Conservation (phyloP, 2,888 invertebrate genomes). For the Drosophila rubida region DNA sequence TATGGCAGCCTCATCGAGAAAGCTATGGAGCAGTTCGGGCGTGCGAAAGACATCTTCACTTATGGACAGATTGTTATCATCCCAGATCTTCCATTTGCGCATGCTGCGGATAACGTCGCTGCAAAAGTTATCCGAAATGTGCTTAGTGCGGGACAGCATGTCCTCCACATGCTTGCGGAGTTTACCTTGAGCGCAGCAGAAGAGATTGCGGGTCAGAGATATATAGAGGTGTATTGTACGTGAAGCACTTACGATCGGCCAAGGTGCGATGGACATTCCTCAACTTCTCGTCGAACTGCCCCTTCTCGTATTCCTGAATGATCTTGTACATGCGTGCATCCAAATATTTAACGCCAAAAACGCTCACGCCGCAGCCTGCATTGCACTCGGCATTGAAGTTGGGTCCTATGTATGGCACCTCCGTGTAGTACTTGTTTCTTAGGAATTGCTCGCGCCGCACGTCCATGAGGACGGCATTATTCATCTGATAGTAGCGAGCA, state of each 20-base stretch:
- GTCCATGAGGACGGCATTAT: neutral
- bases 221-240: too few species aligned
- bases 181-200: constrained; percentile 31
- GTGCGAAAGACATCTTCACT: constrained; percentile 45
- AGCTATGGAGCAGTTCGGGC: constrained; percentile 59
- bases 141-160: neutral
- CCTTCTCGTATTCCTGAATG: constrained; percentile 56
- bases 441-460: constrained; percentile 34
- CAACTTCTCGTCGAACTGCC: neutral
- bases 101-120: constrained; percentile 74
- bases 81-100: constrained; percentile 75
- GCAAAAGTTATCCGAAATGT: constrained; percentile 48
- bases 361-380: constrained; percentile 16
- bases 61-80: constrained; percentile 39
- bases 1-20: constrained; percentile 17
- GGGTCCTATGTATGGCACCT: constrained; percentile 67
- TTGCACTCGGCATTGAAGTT: constrained; percentile 48
- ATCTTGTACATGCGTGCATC: constrained; percentile 66
- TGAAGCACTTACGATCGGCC: constrained; percentile 38
- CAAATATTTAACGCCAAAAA: constrained; percentile 18
- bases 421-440: constrained; percentile 25
- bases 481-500: constrained; percentile 12
- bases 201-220: too few species aligned
- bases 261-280: neutral
- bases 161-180: neutral